phyloP scores from a whole-genome alignment of 2,888 invertebrate species.

The Dasypogon diadema region DNA sequence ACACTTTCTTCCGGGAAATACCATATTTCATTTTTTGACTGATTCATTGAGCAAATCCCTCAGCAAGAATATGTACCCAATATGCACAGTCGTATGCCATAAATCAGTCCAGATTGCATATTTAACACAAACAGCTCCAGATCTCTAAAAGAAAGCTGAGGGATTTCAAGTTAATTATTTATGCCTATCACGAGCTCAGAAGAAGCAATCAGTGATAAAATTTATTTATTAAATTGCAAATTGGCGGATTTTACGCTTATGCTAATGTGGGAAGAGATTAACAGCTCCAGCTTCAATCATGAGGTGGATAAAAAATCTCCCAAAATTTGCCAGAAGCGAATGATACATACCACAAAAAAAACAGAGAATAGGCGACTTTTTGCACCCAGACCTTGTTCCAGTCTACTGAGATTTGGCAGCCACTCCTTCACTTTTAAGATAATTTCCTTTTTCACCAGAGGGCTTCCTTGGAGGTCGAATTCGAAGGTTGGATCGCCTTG shows the following conservation, averaged over 20 bases:
- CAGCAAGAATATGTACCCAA: not conserved
- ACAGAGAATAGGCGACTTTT: too few relatives aligned
- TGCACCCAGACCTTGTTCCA: too few relatives aligned
- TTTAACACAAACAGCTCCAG: not conserved
- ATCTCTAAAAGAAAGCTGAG: constrained; percentile 3
- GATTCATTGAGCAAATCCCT: not conserved
- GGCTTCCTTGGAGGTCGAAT: not conserved
- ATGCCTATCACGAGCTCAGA: not conserved
- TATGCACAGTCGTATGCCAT: too few relatives aligned
- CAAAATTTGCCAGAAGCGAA: not conserved
- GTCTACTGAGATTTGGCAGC: too few relatives aligned
- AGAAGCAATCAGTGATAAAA: not conserved
- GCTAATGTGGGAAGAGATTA: not conserved
- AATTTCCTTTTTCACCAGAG: not conserved
- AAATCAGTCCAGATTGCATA: constrained; percentile 13
- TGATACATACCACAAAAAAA: too few relatives aligned
- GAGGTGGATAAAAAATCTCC: too few relatives aligned
- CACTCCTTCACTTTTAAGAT: too few relatives aligned
- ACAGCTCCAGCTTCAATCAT: too few relatives aligned
- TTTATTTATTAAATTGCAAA: not conserved
- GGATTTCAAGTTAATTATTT: not conserved
- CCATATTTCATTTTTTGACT: not conserved
- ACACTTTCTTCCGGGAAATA: not conserved
- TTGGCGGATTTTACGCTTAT: not conserved
- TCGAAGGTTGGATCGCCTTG: not conserved